Base-by-base conservation (phyloP, 2,888 invertebrate species). In the Melieria crassipennis region DNA sequence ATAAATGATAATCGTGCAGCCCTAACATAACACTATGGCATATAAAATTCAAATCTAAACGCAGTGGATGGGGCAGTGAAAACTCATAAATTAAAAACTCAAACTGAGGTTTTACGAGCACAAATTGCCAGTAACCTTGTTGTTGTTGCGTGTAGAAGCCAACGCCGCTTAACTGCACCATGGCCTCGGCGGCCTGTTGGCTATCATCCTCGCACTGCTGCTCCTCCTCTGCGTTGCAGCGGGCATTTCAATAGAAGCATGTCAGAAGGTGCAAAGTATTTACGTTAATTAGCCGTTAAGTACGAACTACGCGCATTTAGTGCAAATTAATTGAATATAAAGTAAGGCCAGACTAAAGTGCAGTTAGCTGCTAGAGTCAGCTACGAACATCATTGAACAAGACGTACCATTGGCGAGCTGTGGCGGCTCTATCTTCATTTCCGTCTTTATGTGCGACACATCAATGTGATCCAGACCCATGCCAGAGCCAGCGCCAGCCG, bases 161-260 rank as follows among this genome's bases (percentile, higher is more conserved):
- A 84, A 91, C 89, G 77, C 91, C 89, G 82, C 86, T 86, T 89
- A 93, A 88, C 83, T 93, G 92, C 56, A 93, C 92, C 91, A 93
- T 92, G 9, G 93, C 92, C 84, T 93, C 93, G 0, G 92, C 92
- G 1, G 91, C 93, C 80, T 93, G 93, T 81, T 92, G 92, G 80
- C 90, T 90, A 81, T 90, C 90, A 78, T 91, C 90, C 78, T 90
- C 90, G 75, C 84, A 82, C 79, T 82, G 78, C 87, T 87, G 76
- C 87, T 89, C 74, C 79, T 79, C 74, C 80, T 78, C 83, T 82
- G 76, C 65, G 72, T 69, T 71, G 57, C 61, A 16, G 69, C 69
- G 69, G 69, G 30, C 30, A 30, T 30, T 57, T 66, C 4, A 48
- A 58, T 50, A 60, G 11, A 67, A 67, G n/a, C n/a, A n/a, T 50